Percentiles rank a stretch among this genome's conserved stretches.
These are phyloP conservation scores for Malachius bipustulatus DNA, from an alignment of 2,888 invertebrate species.

Conservation along the genomic window DNA sequence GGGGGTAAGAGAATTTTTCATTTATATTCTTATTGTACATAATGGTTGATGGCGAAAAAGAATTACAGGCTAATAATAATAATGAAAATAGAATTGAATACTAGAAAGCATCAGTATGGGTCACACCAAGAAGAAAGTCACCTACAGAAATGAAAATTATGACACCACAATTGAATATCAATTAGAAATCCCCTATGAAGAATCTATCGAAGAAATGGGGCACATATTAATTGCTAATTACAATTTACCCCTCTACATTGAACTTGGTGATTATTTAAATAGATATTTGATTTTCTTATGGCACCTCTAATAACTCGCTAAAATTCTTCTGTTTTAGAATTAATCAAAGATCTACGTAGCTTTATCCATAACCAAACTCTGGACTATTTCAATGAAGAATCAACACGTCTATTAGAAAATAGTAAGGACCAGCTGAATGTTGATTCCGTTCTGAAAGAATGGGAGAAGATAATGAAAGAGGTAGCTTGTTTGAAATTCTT, in stretches of 20 bases:
- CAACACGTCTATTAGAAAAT: slow-evolving; percentile 47
- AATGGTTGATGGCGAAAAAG: no score
- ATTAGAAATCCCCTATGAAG: slow-evolving; percentile 28
- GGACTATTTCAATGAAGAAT: slow-evolving; percentile 53
- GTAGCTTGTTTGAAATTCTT: slow-evolving; percentile 27
- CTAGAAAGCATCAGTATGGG: no score
- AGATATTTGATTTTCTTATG: slow-evolving; percentile 5
- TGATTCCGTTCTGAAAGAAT: slow-evolving; percentile 63
- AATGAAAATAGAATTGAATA: no score
- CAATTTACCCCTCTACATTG: slow-evolving; percentile 30
- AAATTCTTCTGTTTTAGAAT: slow-evolving; percentile 12
- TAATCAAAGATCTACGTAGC: slow-evolving; percentile 19
- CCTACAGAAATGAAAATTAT: slow-evolving; percentile 15
- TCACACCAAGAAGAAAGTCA: slow-evolving; percentile 9
- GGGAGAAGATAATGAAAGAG: slow-evolving; percentile 67
- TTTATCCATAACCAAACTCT: slow-evolving; percentile 57
- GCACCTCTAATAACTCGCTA: no score
- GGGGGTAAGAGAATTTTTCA: no score
- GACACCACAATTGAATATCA: slow-evolving; percentile 23
- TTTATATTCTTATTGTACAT: no score
- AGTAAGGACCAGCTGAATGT: slow-evolving; percentile 52
- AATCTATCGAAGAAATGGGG: slow-evolving; percentile 28
- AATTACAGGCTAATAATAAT: no score
- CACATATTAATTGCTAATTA: slow-evolving; percentile 28
- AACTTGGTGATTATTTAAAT: slow-evolving; percentile 29